These are phyloP conservation scores for Lagocephalus sceleratus DNA, from an alignment of 2,797 vertebrate species.

Conservation along the genomic window DNA sequence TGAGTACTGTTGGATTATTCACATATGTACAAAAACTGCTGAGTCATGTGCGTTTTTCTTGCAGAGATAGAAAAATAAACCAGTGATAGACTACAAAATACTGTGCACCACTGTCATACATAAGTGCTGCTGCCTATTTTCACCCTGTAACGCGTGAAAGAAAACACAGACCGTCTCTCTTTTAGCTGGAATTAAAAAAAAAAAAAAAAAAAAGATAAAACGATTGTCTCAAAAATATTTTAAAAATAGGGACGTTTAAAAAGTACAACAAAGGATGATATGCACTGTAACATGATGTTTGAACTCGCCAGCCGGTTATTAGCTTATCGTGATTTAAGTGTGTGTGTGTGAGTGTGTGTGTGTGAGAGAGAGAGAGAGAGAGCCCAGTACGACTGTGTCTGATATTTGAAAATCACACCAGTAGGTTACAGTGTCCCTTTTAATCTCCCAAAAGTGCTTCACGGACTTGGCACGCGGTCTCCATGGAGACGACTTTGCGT, in stretches of 20 bases:
- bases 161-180: constrained; percentile 31
- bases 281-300: constrained; percentile 45
- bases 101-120: constrained; percentile 38
- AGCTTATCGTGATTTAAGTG: constrained; percentile 38
- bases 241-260: constrained; percentile 45
- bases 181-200: constrained; percentile 40
- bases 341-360: constrained; percentile 25
- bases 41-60: constrained; percentile 2
- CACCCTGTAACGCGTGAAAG: constrained; percentile 32
- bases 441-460: constrained; percentile 42
- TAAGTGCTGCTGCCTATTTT: constrained; percentile 32
- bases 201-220: constrained; percentile 35
- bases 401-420: constrained; percentile 34
- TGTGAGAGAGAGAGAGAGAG: constrained; percentile 2
- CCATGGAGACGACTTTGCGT: constrained; percentile 31
- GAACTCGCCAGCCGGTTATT: constrained; percentile 26
- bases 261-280: constrained; percentile 36
- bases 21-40: constrained; percentile 69
- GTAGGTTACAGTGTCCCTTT: not conserved
- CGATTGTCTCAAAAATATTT: constrained; percentile 49
- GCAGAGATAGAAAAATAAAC: constrained; percentile 69
- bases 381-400: too few species aligned
- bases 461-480: constrained; percentile 37
- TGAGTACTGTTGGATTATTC: constrained; percentile 61
- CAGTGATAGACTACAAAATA: constrained; percentile 62